phyloP scores from a whole-genome alignment of 2,797 vertebrate species.

The Lepus townsendii region DNA sequence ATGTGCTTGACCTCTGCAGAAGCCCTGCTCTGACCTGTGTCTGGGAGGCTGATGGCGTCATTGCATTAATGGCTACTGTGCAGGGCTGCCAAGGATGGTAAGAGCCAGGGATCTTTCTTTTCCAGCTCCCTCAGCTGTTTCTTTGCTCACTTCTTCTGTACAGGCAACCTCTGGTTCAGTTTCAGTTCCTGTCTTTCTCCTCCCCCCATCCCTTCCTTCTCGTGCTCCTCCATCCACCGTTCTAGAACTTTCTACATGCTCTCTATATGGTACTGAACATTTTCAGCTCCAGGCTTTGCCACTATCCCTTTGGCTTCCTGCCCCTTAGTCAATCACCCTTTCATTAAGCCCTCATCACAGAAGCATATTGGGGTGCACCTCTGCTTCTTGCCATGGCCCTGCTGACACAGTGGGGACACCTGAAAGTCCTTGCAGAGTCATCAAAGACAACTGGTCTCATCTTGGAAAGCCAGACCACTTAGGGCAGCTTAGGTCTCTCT shows the following conservation, averaged over 20 bases:
- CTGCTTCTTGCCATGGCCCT: background rate
- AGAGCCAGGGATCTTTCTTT: background rate
- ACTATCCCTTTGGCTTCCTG: background rate
- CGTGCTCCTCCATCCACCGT: background rate
- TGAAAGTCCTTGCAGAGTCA: background rate
- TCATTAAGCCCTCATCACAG: background rate
- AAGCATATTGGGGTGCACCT: background rate
- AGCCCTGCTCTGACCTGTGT: background rate
- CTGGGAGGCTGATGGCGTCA: background rate
- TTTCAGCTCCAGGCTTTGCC: background rate
- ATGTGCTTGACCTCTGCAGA: fast-evolving
- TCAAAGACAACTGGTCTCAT: background rate
- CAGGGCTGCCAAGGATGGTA: too few species aligned
- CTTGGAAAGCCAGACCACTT: background rate
- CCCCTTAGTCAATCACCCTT: background rate
- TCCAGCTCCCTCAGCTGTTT: too few species aligned
- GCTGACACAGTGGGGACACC: background rate
- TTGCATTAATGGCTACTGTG: background rate
- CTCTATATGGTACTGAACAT: too few species aligned
- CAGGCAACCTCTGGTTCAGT: background rate
- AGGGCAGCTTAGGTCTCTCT: background rate
- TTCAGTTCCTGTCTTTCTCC: background rate
- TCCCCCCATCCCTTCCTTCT: too few species aligned
- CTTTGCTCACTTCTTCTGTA: background rate
- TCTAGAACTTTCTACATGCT: too few species aligned